Conservation (phyloP, 2,113 vertebrate species). For the Actinemys pallida region DNA sequence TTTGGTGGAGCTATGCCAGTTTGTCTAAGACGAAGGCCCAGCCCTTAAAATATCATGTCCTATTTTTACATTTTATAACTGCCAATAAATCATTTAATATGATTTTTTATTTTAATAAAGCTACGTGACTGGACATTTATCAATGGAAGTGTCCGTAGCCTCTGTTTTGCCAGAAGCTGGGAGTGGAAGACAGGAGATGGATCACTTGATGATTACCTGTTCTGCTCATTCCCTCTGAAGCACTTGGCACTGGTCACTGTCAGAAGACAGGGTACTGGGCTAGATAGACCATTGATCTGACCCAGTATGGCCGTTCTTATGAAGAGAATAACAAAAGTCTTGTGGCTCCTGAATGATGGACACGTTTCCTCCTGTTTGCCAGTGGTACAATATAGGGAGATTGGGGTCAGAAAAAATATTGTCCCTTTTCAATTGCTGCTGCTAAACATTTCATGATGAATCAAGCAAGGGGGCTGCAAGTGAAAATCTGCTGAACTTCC, state of each 20-base stretch:
- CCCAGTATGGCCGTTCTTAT: neutral
- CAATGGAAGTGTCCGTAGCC: neutral
- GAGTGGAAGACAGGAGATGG: neutral
- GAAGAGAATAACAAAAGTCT: neutral
- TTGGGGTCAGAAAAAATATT: neutral
- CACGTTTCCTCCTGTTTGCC: neutral
- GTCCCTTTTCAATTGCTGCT: neutral
- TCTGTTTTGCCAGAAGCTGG: neutral
- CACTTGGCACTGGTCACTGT: neutral
- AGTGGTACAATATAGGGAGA: neutral
- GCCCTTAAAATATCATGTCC: constrained; percentile 37
- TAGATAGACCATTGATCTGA: neutral
- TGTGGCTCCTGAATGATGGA: neutral
- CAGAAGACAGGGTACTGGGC: neutral
- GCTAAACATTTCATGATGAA: neutral
- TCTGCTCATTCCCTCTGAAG: neutral
- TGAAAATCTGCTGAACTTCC: neutral
- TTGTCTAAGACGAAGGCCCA: constrained; percentile 37
- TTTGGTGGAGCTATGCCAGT: constrained; percentile 38
- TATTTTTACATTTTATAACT: neutral
- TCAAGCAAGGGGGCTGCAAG: neutral
- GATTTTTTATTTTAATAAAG: constrained; percentile 13
- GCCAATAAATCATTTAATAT: neutral
- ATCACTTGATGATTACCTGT: neutral
- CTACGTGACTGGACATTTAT: neutral